Conservation (phyloP, 2,113 vertebrate genomes). For the Brachyistius frenatus region DNA sequence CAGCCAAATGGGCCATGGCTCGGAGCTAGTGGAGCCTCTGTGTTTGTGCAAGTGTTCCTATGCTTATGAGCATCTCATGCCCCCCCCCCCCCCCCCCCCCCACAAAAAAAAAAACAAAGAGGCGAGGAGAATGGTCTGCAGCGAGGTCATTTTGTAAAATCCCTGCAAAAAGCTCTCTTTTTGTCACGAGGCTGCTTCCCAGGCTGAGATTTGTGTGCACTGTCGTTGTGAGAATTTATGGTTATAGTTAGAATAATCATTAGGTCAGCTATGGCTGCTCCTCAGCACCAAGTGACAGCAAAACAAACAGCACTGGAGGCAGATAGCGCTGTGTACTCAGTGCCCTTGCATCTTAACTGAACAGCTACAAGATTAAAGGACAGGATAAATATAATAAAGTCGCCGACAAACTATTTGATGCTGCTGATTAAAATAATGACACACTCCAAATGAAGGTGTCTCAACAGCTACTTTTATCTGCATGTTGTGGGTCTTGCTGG, state of each 20-base stretch:
- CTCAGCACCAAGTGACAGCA: constrained; percentile 2
- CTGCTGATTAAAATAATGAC: constrained; percentile 43
- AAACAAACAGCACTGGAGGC: constrained; percentile 12
- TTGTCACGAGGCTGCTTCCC: constrained; percentile 1
- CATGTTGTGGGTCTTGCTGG: neutral
- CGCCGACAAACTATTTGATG: constrained; percentile 3
- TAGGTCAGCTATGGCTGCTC: constrained; percentile 9
- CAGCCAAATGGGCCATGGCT: constrained; percentile 60
- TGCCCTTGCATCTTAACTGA: constrained; percentile 3
- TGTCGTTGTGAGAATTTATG: constrained; percentile 32
- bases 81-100: neutral
- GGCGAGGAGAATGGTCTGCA: neutral
- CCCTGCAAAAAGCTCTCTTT: neutral
- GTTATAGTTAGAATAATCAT: constrained; percentile 25
- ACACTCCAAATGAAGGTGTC: constrained; percentile 22
- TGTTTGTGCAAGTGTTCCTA: constrained; percentile 17
- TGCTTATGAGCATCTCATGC: neutral
- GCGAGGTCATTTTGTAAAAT: constrained; percentile 31
- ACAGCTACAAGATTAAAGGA: constrained; percentile 4
- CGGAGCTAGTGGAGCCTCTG: constrained; percentile 26
- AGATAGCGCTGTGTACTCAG: neutral
- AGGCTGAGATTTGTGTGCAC: constrained; percentile 24
- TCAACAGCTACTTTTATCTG: constrained; percentile 30
- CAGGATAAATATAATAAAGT: constrained; percentile 19
- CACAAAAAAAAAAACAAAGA: constrained; percentile 8